Conservation (phyloP, 2,888 invertebrate genomes). For the Conistra vaccinii region DNA sequence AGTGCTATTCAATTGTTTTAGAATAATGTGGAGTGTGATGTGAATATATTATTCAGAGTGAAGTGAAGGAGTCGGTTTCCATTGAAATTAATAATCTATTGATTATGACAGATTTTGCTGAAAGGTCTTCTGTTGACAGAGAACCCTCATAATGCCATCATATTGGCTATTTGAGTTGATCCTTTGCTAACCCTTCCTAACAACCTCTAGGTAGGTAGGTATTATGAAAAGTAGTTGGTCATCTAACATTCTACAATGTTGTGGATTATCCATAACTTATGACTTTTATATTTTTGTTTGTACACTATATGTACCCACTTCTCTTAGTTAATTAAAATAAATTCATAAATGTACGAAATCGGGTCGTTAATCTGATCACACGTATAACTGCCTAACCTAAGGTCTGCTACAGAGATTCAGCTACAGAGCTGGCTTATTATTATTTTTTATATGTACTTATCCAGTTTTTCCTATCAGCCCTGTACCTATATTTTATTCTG, state of each 20-base stretch:
- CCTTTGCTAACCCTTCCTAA: background rate
- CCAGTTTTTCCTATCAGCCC: too few species aligned
- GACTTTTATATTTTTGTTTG: too few species aligned
- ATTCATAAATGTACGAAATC: too few species aligned
- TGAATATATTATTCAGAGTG: constrained; percentile 23
- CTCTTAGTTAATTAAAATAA: too few species aligned
- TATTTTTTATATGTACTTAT: too few species aligned
- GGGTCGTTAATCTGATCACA: too few species aligned
- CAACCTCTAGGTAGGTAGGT: background rate
- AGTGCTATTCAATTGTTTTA: constrained; percentile 33
- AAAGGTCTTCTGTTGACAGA: constrained; percentile 12
- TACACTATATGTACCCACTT: too few species aligned
- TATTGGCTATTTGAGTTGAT: constrained; percentile 25
- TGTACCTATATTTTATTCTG: too few species aligned
- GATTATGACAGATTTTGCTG: constrained; percentile 19
- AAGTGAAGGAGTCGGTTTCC: constrained; percentile 7
- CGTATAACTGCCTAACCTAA: too few species aligned
- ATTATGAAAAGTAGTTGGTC: background rate
- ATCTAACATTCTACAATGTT: background rate
- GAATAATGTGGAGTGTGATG: constrained; percentile 22
- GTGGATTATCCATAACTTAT: too few species aligned
- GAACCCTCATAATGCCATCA: constrained; percentile 16
- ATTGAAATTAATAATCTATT: constrained; percentile 17
- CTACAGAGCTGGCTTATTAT: too few species aligned
- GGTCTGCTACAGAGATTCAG: too few species aligned